A percentile compares a stretch with the other conserved stretches of the same genome.
Evolutionary conservation across 2,797 vertebrate genomes (phyloP).

Genomic region (Pseudomugil tenellus): DNA sequence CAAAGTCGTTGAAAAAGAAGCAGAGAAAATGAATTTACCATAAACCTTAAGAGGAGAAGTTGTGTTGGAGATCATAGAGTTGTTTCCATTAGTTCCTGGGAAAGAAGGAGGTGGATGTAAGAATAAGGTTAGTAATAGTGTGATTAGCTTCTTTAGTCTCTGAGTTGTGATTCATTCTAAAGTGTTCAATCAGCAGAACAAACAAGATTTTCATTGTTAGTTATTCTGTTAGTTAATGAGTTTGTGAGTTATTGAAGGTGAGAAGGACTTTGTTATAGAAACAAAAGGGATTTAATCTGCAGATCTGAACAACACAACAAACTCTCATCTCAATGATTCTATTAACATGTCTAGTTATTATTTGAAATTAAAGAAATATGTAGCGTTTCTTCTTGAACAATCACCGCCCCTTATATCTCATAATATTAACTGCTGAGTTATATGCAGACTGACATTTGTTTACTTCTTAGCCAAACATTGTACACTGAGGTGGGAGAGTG

Average conservation of each 20-base stretch:
- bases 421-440: background rate
- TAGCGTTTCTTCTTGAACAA: background rate
- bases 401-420: too few species aligned
- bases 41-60: background rate
- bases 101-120: constrained; percentile 23
- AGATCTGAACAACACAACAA: background rate
- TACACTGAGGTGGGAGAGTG: background rate
- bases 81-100: constrained; percentile 52
- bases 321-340: rapidly evolving
- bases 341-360: background rate
- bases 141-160: background rate
- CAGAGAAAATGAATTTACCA: constrained; percentile 49
- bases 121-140: constrained; percentile 37
- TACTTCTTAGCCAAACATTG: background rate
- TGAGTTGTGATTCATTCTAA: background rate
- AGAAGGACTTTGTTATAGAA: background rate
- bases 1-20: background rate
- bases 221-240: background rate
- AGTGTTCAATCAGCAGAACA: constrained; percentile 1
- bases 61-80: background rate
- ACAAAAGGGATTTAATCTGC: background rate
- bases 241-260: background rate
- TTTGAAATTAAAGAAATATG: background rate
- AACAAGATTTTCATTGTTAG: background rate
- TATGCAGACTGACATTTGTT: constrained; percentile 10